Conservation (phyloP, 1,140 invertebrate genomes). For the Lepidotrigona ventralis region DNA sequence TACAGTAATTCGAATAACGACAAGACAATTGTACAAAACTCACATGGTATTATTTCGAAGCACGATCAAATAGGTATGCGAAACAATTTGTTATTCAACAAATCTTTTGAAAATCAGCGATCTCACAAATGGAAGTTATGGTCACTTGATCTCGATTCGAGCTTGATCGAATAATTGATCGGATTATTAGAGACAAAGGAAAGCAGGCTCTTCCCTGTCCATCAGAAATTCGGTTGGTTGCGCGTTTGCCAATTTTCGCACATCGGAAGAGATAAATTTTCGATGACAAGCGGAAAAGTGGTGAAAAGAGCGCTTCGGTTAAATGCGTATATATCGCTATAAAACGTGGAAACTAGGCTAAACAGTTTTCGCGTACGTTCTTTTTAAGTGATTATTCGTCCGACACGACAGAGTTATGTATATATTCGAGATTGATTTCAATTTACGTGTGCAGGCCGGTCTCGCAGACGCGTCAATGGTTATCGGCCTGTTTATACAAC, state of each 20-base stretch:
- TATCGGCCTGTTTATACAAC: neutral
- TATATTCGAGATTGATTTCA: neutral
- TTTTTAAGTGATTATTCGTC: slow-evolving; percentile 12
- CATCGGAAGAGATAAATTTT: neutral
- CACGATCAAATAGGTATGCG: too few relatives aligned
- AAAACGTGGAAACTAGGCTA: neutral
- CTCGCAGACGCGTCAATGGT: neutral
- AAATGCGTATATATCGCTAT: neutral
- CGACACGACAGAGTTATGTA: neutral
- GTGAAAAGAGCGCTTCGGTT: neutral
- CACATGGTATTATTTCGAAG: too few relatives aligned
- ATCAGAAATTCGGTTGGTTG: neutral
- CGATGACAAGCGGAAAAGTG: neutral
- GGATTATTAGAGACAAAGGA: too few relatives aligned
- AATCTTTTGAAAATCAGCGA: too few relatives aligned
- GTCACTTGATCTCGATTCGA: too few relatives aligned
- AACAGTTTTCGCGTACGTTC: slow-evolving; percentile 22
- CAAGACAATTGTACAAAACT: too few relatives aligned
- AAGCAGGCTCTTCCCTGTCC: too few relatives aligned
- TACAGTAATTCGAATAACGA: too few relatives aligned
- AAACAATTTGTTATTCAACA: too few relatives aligned
- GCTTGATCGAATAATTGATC: too few relatives aligned
- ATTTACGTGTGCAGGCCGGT: neutral
- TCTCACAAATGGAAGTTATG: too few relatives aligned
- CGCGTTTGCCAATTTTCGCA: neutral